These are phyloP conservation scores for Bursaphelenchus mucronatus DNA, from an alignment of 1,140 invertebrate genomes.

Conservation along the genomic window DNA sequence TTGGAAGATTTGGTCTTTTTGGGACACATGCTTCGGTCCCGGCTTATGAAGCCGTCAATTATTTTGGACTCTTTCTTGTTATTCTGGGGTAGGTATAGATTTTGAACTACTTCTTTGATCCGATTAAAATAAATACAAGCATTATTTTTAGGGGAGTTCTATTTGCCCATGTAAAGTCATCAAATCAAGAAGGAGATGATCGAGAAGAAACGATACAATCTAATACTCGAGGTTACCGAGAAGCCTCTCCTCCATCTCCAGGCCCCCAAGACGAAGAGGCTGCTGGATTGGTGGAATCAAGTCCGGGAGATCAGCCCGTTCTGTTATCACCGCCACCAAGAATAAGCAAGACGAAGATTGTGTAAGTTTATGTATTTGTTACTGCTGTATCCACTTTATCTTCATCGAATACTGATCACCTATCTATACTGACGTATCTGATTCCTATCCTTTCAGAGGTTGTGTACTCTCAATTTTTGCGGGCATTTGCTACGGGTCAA, in stretches of 20 bases:
- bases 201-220: neutral
- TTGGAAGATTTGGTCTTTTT: slow-evolving; percentile 63
- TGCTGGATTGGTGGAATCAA: no score
- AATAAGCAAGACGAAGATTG: no score
- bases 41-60: slow-evolving; percentile 57
- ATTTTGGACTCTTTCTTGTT: slow-evolving; percentile 61
- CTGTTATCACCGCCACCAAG: no score
- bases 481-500: slow-evolving; percentile 63
- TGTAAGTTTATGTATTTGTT: no score
- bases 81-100: slow-evolving; percentile 56
- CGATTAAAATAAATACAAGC: slow-evolving; percentile 1
- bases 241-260: slow-evolving; percentile 13
- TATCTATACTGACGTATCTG: no score
- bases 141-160: slow-evolving; percentile 39
- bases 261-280: neutral
- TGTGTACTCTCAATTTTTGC: slow-evolving; percentile 59
- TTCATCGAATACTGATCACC: no score
- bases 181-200: slow-evolving; percentile 7
- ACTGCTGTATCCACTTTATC: no score
- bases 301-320: no score
- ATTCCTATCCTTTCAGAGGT: slow-evolving; percentile 53
- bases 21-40: slow-evolving; percentile 58
- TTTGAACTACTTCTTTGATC: slow-evolving; percentile 7
- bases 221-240: neutral
- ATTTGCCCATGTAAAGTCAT: slow-evolving; percentile 32